A percentile compares a stretch with the other conserved stretches of the same genome.
Conservation (phyloP, 2,797 vertebrate genomes). For the Cirrhinus molitorella region DNA sequence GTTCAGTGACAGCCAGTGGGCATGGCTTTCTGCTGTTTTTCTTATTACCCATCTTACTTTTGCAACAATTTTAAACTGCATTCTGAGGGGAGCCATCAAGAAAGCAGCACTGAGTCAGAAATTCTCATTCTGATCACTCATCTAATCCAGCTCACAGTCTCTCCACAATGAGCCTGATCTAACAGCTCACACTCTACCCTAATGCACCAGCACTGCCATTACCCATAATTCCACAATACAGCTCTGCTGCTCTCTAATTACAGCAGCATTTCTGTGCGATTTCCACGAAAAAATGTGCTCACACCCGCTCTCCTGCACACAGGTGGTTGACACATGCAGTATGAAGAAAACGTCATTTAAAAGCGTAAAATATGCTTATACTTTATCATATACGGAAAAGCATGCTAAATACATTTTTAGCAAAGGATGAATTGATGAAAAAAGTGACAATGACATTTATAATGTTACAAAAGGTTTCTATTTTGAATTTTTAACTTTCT, state of each 20-base stretch:
- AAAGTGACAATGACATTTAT: background rate
- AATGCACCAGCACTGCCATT: slow-evolving; percentile 38
- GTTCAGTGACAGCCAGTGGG: slow-evolving; percentile 4
- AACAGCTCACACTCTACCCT: slow-evolving; percentile 34
- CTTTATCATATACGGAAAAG: background rate
- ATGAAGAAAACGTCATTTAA: background rate
- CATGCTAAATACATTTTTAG: background rate
- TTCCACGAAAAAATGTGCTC: background rate
- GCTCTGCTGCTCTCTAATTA: slow-evolving; percentile 52
- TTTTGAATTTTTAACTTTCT: background rate
- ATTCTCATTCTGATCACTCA: slow-evolving; percentile 53
- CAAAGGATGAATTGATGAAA: background rate
- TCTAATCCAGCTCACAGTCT: slow-evolving; percentile 45
- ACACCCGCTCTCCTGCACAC: background rate
- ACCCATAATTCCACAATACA: slow-evolving; percentile 37
- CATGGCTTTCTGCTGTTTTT: slow-evolving; percentile 8
- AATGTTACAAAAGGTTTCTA: background rate
- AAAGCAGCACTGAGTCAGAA: background rate
- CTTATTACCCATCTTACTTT: slow-evolving; percentile 15
- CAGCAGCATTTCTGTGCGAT: slow-evolving; percentile 31
- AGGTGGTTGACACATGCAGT: background rate
- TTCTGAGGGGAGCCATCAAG: slow-evolving; percentile 1
- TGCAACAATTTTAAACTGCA: slow-evolving; percentile 16
- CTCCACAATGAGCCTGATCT: slow-evolving; percentile 49
- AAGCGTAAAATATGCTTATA: background rate